Conservation (phyloP, 2,888 invertebrate species). For the Artemia sinica region DNA sequence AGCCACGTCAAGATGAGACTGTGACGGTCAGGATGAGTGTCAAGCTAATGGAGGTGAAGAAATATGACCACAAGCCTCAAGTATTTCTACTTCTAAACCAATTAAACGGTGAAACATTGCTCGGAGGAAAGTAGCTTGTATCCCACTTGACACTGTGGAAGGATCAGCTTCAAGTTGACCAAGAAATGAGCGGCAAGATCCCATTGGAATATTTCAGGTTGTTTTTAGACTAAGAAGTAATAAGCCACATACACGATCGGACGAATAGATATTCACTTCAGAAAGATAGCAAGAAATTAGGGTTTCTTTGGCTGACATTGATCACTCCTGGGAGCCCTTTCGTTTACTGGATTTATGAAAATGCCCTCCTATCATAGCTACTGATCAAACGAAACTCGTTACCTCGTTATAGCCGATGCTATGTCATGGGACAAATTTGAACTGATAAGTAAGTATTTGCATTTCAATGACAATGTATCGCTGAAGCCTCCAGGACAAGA, state of each 20-base stretch:
- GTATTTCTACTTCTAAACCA: too few relatives aligned
- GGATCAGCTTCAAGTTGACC: not conserved
- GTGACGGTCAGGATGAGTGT: too few relatives aligned
- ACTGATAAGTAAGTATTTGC: not conserved
- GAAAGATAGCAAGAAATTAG: too few relatives aligned
- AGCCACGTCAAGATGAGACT: too few relatives aligned
- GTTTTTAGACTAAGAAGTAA: not conserved
- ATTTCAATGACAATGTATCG: not conserved
- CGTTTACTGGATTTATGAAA: not conserved
- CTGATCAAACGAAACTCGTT: not conserved
- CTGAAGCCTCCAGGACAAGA: not conserved
- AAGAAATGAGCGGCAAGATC: not conserved
- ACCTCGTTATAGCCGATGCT: not conserved
- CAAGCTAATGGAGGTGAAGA: too few relatives aligned
- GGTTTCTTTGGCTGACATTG: too few relatives aligned
- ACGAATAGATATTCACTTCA: not conserved
- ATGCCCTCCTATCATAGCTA: slow-evolving; percentile 6
- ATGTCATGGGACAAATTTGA: not conserved
- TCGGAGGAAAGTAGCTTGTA: not conserved
- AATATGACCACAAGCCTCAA: too few relatives aligned
- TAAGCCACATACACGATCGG: not conserved
- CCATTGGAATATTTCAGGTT: slow-evolving; percentile 1
- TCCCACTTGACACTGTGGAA: not conserved
- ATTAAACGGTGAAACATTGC: not conserved
- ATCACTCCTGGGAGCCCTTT: not conserved